phyloP scores from a whole-genome alignment of 2,797 vertebrate genomes.

The Nasua narica region DNA sequence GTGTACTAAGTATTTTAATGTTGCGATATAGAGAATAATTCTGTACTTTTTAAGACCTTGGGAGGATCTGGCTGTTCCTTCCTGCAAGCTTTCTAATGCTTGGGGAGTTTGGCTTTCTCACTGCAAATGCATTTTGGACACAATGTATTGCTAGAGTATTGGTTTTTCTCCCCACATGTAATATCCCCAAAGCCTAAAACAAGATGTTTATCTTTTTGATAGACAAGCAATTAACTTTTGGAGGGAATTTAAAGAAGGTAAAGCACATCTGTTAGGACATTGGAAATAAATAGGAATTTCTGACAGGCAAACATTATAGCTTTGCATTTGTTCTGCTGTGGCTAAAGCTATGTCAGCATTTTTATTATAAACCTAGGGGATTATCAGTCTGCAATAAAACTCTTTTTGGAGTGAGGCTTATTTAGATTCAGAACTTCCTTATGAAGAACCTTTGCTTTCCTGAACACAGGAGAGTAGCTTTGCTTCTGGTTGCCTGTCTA shows the following conservation, averaged over 20 bases:
- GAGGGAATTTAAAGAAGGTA: slow-evolving; percentile 55
- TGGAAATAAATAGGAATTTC: slow-evolving; percentile 62
- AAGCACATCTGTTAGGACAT: slow-evolving; percentile 57
- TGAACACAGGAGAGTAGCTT: background rate
- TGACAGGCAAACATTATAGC: slow-evolving; percentile 47
- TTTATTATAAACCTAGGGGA: slow-evolving; percentile 61
- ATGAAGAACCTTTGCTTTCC: background rate
- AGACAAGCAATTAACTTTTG: slow-evolving; percentile 73
- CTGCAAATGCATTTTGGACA: slow-evolving; percentile 39
- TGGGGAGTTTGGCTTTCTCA: background rate
- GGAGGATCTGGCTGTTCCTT: background rate
- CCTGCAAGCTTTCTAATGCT: background rate
- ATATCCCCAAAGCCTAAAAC: slow-evolving; percentile 65
- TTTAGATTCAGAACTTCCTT: slow-evolving; percentile 58
- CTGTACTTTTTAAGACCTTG: background rate
- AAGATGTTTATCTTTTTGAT: slow-evolving; percentile 72
- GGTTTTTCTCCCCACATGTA: slow-evolving; percentile 49
- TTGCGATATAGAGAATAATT: background rate
- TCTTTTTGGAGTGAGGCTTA: background rate
- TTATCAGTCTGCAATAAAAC: slow-evolving; percentile 59
- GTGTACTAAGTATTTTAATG: background rate
- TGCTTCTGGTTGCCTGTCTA: background rate
- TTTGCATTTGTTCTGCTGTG: slow-evolving; percentile 35
- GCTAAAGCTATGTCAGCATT: slow-evolving; percentile 48
- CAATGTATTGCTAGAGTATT: slow-evolving; percentile 26